Conservation (phyloP, 1,140 invertebrate genomes). For the Neocloeon triangulifer region DNA sequence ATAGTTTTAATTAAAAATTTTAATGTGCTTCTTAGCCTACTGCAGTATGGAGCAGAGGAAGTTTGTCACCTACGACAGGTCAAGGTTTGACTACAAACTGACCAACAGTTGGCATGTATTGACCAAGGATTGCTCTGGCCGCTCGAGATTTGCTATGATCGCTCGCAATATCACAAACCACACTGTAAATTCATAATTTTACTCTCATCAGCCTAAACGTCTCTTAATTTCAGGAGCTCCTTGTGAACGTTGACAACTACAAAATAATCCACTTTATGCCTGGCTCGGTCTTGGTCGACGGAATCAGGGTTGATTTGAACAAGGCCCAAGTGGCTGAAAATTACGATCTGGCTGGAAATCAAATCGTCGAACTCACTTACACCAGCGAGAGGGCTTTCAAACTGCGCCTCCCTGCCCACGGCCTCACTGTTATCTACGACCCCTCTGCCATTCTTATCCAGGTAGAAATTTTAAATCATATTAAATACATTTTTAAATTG, state of each 20-base stretch:
- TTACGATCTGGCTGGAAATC: neutral
- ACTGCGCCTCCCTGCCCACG: neutral
- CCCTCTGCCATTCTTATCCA: neutral
- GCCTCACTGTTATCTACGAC: neutral
- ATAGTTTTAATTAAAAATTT: too few relatives aligned
- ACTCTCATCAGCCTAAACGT: conserved; percentile 2
- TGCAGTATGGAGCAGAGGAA: conserved; percentile 7
- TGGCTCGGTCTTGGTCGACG: too few relatives aligned
- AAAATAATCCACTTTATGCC: conserved; percentile 3
- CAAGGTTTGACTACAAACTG: conserved; percentile 6
- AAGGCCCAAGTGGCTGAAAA: conserved; percentile 1
- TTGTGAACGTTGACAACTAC: conserved; percentile 5
- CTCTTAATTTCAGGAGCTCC: conserved; percentile 7
- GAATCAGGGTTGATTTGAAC: conserved; percentile 5
- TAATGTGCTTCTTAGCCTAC: conserved; percentile 7
- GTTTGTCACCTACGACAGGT: conserved; percentile 8
- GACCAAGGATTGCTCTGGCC: conserved; percentile 11
- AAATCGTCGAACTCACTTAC: conserved; percentile 2
- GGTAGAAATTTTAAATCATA: neutral
- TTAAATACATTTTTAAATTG: too few relatives aligned
- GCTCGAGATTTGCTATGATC: conserved; percentile 8
- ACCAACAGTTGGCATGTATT: conserved; percentile 8
- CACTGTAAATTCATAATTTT: conserved; percentile 3
- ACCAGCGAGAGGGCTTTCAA: neutral
- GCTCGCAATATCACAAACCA: conserved; percentile 5